Base-by-base conservation (phyloP, 1,140 invertebrate species). In the Drosophila serrata region DNA sequence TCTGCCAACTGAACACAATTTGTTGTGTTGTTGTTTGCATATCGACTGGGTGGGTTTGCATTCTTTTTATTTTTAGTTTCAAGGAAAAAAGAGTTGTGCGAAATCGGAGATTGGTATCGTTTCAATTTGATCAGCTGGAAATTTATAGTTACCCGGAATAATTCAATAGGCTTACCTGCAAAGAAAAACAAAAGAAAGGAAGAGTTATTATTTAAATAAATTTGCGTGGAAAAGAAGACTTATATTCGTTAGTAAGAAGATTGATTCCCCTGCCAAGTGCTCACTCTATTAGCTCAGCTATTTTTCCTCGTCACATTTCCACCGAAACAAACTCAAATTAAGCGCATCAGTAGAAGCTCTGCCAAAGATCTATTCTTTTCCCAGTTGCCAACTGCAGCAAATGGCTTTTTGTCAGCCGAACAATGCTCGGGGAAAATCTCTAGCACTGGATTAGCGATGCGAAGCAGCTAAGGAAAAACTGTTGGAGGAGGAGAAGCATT, bases 401-500 rank as follows among this genome's bases (percentile, higher is more conserved):
- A 77, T 77, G 62, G 49, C 55, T 77, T 77, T 46, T 77, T 67
- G 72, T 76, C 59, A 74, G 70, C 68, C 57, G 39, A 72, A 85
- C 69, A 86, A 81, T 85, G 77, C 63, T 61, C 74, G 45, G 45
- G 61, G 61, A 69, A 85, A 87, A 87, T 86, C 79, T 87, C 79
- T 87, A 64, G 79, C 62, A 87, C 75, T 82, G 82, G 81, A 88
- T 88, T 88, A 84, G 76, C 76, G 53, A 67, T 77, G 73, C 55
- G 42, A n/a, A 56, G 75, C 75, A 78, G 75, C 75, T 60, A 49
- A 40, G 35, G 40, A 46, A 40, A 51, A 45, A 12, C 35, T 19
- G 45, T 13, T 12, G 37, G 12, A 43, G 22, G 37, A 29, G 35
- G 11, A 12, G 37, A 11, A 22, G 33, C 19, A n/a, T n/a, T 31